These are phyloP conservation scores for Ornithoptera priamus DNA, from an alignment of 2,888 invertebrate species.

Conservation along the genomic window DNA sequence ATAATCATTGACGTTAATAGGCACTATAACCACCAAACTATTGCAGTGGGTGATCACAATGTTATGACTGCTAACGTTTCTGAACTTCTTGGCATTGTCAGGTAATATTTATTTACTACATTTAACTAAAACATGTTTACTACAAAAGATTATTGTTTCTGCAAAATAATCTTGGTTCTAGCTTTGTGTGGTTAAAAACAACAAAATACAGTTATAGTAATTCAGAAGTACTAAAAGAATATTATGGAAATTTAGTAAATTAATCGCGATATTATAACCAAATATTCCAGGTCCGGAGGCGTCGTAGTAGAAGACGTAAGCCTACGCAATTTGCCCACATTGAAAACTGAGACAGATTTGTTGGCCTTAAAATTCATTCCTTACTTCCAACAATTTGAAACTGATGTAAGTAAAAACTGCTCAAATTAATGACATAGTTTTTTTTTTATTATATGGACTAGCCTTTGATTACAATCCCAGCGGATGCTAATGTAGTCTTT, in stretches of 20 bases:
- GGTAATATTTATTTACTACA: slow-evolving; percentile 36
- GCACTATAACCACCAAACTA: slow-evolving; percentile 33
- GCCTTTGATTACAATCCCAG: too few species aligned
- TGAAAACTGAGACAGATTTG: slow-evolving; percentile 32
- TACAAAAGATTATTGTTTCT: neutral
- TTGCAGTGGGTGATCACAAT: slow-evolving; percentile 28
- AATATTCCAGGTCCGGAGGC: slow-evolving; percentile 52
- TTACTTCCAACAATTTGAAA: slow-evolving; percentile 34
- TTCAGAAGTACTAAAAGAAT: neutral
- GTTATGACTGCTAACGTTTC: slow-evolving; percentile 38
- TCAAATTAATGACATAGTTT: too few species aligned
- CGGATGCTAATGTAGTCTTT: too few species aligned
- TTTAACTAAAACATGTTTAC: neutral
- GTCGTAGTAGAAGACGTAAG: slow-evolving; percentile 44
- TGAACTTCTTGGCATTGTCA: slow-evolving; percentile 38
- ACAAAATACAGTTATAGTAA: neutral
- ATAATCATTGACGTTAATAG: slow-evolving; percentile 44
- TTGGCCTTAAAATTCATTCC: slow-evolving; percentile 45
- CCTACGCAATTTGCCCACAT: slow-evolving; percentile 39
- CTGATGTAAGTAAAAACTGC: slow-evolving; percentile 40
- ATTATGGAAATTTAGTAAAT: neutral
- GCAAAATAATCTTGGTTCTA: too few species aligned
- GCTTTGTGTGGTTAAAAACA: too few species aligned
- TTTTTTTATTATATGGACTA: too few species aligned
- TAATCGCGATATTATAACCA: neutral